Evolutionary conservation across 2,888 invertebrate genomes (phyloP), one percentile per base, ranked within the genome.

Genomic region (Holacanthella duospinosa): DNA sequence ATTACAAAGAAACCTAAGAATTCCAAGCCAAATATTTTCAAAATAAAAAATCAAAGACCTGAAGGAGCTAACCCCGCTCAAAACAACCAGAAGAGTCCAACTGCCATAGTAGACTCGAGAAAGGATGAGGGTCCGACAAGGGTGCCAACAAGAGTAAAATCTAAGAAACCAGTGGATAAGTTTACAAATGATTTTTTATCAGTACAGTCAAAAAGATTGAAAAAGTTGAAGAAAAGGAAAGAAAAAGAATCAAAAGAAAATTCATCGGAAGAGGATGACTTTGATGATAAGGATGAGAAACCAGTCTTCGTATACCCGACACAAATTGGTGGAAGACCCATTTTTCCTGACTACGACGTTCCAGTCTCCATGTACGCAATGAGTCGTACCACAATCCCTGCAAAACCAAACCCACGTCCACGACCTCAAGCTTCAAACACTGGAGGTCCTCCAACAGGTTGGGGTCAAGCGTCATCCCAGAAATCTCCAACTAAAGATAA

Each of bases 281-380:
- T 48, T 48, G 48, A 48, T 4, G 48, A 48, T 21, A 36, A 16
- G 36, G 48, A 48, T n/a, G 19, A 9, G 48, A 4, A 9, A 21
- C 48, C 48, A 21, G 16, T 4, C 4, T 48, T 48, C 21, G 21
- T 4, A 4, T 48, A 48, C n/a, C 48, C 48, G n/a, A n/a, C 48
- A 48, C 48, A 48, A 9, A 48, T 48, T n/a, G 48, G 48, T 16
- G 48, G 48, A 21, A 48, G 48, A 21, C 48, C 48, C 4, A 48
- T 48, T n/a, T 48, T 48, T 21, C 48, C 48, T 48, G 48, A 48
- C n/a, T 48, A 48, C n/a, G 48, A 48, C 48, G 48, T 48, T 16
- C 48, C 12, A 4, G 48, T 21, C 4, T 16, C 48, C 4, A 21
- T 4, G 16, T 21, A 48, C 48, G 48, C 16, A 4, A 21, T 48